Evolutionary conservation across 2,113 vertebrate species (phyloP).

Genomic region (Strigops habroptila): DNA sequence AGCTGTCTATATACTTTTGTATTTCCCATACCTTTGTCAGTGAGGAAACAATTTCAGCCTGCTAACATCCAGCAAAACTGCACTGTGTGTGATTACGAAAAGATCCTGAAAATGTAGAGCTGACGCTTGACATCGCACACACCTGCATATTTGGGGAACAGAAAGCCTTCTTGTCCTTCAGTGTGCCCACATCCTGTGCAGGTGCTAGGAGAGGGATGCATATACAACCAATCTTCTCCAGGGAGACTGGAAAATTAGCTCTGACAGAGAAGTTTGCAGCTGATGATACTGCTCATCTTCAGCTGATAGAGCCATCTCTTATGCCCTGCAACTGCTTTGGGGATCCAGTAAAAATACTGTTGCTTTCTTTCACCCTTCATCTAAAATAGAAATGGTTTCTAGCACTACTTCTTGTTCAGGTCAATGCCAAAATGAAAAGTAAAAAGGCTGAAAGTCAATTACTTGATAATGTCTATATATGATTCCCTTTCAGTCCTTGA

Average conservation of each 20-base stretch:
- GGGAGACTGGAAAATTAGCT: constrained; percentile 39
- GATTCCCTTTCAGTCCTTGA: neutral
- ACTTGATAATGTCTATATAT: neutral
- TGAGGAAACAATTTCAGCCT: neutral
- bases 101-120: constrained; percentile 40
- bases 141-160: constrained; percentile 51
- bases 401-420: neutral
- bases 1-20: neutral
- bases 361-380: neutral
- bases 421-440: neutral
- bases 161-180: constrained; percentile 61
- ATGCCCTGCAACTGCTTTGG: neutral
- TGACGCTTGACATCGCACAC: constrained; percentile 39
- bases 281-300: neutral
- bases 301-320: neutral
- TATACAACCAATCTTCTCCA: neutral
- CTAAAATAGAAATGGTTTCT: neutral
- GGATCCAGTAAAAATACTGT: neutral
- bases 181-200: constrained; percentile 66
- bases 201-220: constrained; percentile 37
- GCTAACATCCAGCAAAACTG: constrained; percentile 41
- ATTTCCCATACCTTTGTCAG: neutral
- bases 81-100: constrained; percentile 11
- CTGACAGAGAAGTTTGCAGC: constrained; percentile 10
- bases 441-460: neutral